Evolutionary conservation across 2,888 invertebrate species (phyloP), one percentile per base, ranked within the genome.

Genomic region (Apocheima hispidaria): DNA sequence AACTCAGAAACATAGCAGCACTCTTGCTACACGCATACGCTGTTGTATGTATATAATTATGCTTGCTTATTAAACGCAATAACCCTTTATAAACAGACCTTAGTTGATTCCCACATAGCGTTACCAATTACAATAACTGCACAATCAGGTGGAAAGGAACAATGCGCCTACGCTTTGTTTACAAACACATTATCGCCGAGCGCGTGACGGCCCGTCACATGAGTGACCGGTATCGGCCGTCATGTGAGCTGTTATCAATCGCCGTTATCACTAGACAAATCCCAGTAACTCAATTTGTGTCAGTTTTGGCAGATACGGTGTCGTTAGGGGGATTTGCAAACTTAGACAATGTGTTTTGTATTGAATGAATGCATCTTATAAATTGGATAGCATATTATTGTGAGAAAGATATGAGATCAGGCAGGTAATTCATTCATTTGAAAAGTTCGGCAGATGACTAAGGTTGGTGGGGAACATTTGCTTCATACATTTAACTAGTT

Each of bases 231-330:
- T 78, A 80, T 80, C 81, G 66, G 53, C 63, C 63, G 81, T 87
- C 87, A 87, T 83, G 83, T 88, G 87, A 86, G 73, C 64, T 43
- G 71, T 76, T 83, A 83, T 84, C 83, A 72, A 43, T 48, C 21
- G 28, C 41, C 35, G 14, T 57, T 66, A 57, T 64, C 38, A 36
- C 43, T 16, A 30, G 14, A 59, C 21, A 21, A 33, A 18, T 14
- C 21, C n/a, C 48, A 35, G 53, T 60, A 53, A 26, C 59, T 48
- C 46, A 49, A 44, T 36, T 51, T 43, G 41, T 16, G 41, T 20
- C 9, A 41, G 1, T 36, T 35, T 43, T 36, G 36, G 14, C 28
- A 9, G 33, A n/a, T 4, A 6, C 20, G n/a, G 14, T 43, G 41
- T 33, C n/a, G 48, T 30, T 33, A 33, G 16, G 23, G 14, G n/a